Base-by-base conservation (phyloP, 2,113 vertebrate genomes). In the Benitochromis conjunctus region DNA sequence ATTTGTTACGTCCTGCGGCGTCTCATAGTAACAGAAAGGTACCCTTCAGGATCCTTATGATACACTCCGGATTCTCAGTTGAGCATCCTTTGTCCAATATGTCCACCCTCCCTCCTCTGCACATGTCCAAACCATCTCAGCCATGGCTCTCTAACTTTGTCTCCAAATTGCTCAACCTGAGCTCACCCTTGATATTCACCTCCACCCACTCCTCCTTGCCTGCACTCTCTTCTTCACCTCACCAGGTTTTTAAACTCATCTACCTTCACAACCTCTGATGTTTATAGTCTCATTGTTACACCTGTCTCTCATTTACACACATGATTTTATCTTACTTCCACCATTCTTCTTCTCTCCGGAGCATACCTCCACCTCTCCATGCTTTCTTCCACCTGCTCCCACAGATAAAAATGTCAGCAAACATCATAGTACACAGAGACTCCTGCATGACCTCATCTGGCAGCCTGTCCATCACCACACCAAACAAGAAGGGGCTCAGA, bases 51-150 rank as follows among this genome's bases (percentile, higher is more conserved):
- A n/a, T n/a, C n/a, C n/a, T n/a, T n/a, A n/a, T n/a, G n/a, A n/a
- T n/a, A n/a, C n/a, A n/a, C n/a, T n/a, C n/a, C n/a, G n/a, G n/a
- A n/a, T n/a, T n/a, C n/a, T n/a, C n/a, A n/a, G n/a, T n/a, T n/a
- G n/a, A n/a, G n/a, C 13, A 0, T 71, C 2, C 38, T 71, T 46
- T 2, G 5, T 46, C 21, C 38, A 71, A 3, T 0, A 46, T 71
- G 16, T 18, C 4, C 38, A 46, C 38, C 46, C 3, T 26, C 13
- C 13, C 66, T 46, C 21, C 66, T 71, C 66, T 1, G 5, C 57
- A 60, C 57, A 60, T 24, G 54, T 13, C 54, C 54, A 56, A 7
- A 56, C 11, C 14, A 60, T 60, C 4, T 58, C 26, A 31, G 26
- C 26, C 14, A 26, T 8, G 1, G 12, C 62, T 41, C 36, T 41